Evolutionary conservation across 2,113 vertebrate species (phyloP).

Genomic region (Passerina amoena): DNA sequence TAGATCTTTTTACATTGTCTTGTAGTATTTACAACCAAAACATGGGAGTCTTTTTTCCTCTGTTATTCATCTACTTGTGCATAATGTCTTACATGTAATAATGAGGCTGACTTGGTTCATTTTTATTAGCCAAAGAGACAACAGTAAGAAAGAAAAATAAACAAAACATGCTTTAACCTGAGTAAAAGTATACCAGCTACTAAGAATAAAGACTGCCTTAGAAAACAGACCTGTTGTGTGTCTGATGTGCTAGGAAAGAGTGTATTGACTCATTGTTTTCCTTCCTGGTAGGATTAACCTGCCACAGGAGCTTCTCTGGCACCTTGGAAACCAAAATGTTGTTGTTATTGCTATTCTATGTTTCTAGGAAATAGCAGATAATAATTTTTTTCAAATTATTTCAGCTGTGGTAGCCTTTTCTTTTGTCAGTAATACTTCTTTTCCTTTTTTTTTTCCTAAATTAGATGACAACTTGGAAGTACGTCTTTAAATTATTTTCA

Average conservation of each 20-base stretch:
- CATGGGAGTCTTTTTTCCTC: neutral
- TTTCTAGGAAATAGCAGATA: neutral
- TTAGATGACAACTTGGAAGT: neutral
- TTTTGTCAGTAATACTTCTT: neutral
- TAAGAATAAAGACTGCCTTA: neutral
- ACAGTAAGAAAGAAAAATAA: conserved; percentile 4
- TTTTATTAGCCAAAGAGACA: neutral
- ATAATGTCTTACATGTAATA: neutral
- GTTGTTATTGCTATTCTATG: neutral
- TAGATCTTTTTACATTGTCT: neutral
- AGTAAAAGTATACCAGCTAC: neutral
- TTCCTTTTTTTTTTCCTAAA: neutral
- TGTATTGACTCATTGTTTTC: neutral
- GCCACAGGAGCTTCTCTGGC: neutral
- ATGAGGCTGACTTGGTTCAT: neutral
- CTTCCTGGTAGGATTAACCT: conserved; percentile 8
- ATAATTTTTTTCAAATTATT: neutral
- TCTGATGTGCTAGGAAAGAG: neutral
- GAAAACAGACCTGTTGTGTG: neutral
- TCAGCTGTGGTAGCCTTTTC: neutral
- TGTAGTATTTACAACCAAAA: neutral
- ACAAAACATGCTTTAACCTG: neutral
- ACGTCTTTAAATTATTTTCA: neutral
- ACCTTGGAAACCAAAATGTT: conserved; percentile 9
- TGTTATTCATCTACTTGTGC: neutral